Conservation (phyloP, 2,113 vertebrate species). For the Acrocephalus arundinaceus region DNA sequence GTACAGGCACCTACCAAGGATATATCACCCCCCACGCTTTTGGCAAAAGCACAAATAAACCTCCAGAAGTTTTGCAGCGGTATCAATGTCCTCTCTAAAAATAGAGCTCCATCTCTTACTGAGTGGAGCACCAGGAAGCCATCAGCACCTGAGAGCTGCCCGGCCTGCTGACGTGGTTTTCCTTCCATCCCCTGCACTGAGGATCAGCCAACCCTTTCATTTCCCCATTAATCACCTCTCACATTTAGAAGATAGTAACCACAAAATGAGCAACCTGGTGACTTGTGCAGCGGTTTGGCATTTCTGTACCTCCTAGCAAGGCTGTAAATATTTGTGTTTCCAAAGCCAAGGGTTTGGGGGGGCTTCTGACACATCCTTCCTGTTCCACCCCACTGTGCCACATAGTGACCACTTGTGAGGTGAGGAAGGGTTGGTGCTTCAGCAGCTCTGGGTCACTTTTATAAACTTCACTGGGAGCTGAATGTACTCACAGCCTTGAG, state of each 20-base stretch:
- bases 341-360: neutral
- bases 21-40: neutral
- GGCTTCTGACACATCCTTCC: neutral
- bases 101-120: neutral
- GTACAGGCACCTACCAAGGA: neutral
- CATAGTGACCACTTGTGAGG: accelerated
- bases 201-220: neutral
- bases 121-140: neutral
- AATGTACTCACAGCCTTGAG: neutral
- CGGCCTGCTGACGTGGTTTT: constrained; percentile 5
- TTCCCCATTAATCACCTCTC: neutral
- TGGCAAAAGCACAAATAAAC: neutral
- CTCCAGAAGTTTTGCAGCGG: neutral
- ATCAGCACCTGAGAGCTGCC: neutral
- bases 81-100: neutral
- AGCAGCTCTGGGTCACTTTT: neutral
- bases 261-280: neutral
- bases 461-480: neutral
- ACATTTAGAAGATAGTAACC: neutral
- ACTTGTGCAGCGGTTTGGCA: neutral
- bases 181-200: neutral
- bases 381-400: neutral
- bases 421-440: neutral
- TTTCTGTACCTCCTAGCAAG: neutral
- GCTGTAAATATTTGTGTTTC: neutral